Conservation (phyloP, 2,113 vertebrate genomes). For the Panthera leo region DNA sequence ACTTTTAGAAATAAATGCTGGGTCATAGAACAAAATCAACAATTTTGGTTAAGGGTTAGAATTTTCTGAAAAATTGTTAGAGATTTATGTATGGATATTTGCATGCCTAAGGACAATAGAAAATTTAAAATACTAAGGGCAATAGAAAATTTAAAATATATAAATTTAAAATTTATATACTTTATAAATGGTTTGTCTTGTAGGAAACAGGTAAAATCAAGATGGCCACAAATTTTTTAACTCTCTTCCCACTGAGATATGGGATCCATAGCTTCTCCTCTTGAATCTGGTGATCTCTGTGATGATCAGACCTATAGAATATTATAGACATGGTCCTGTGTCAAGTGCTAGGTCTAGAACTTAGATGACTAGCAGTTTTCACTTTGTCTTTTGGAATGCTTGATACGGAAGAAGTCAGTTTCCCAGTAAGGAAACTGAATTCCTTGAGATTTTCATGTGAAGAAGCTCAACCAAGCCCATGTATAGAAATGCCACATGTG, state of each 20-base stretch:
- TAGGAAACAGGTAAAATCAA: background rate
- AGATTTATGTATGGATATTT: background rate
- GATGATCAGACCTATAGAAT: background rate
- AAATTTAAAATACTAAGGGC: background rate
- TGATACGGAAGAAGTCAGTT: background rate
- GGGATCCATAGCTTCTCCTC: background rate
- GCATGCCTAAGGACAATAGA: background rate
- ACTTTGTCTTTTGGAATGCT: background rate
- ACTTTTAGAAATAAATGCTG: background rate
- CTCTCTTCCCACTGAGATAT: background rate
- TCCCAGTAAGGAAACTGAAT: background rate
- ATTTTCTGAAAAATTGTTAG: background rate
- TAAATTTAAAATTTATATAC: background rate
- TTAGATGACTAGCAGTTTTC: background rate
- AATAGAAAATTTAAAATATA: background rate
- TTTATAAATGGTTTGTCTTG: background rate
- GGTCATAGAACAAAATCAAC: background rate
- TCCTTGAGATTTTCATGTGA: background rate
- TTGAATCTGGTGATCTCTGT: background rate
- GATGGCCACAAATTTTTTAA: background rate
- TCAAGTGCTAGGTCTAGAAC: background rate
- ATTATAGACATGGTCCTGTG: background rate
- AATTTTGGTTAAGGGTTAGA: background rate
- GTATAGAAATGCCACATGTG: background rate
- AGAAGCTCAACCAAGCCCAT: background rate